phyloP scores from a whole-genome alignment of 2,113 vertebrate species.

The Sander vitreus region DNA sequence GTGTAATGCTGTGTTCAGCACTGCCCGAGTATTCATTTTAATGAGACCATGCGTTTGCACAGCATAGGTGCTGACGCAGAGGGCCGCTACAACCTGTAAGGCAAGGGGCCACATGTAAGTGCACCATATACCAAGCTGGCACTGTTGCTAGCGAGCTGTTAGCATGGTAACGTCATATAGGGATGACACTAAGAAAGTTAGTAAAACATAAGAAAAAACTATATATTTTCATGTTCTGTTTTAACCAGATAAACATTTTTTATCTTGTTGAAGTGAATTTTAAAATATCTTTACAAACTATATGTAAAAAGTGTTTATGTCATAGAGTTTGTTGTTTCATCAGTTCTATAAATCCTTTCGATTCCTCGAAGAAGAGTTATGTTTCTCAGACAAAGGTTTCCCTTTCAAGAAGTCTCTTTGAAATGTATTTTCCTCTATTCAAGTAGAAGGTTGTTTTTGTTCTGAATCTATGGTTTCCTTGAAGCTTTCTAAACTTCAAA shows the following conservation, averaged over 20 bases:
- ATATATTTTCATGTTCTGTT: neutral
- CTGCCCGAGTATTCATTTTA: neutral
- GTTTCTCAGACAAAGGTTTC: constrained; percentile 2
- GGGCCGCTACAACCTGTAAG: neutral
- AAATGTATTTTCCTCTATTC: neutral
- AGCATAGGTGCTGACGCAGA: neutral
- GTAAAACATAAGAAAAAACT: no score
- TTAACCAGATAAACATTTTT: neutral
- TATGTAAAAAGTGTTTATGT: neutral
- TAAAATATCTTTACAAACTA: neutral
- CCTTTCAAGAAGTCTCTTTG: constrained; percentile 25
- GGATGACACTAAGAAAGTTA: no score
- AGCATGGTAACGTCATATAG: no score
- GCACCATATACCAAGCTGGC: neutral
- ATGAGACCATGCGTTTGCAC: neutral
- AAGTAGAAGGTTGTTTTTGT: neutral
- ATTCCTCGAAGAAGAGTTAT: neutral
- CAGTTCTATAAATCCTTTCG: neutral
- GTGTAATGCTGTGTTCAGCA: neutral
- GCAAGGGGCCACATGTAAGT: neutral
- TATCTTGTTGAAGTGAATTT: neutral
- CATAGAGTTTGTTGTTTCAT: neutral
- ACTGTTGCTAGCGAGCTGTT: no score
- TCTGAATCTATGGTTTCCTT: constrained; percentile 5
- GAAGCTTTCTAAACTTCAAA: constrained; percentile 8